phyloP scores from a whole-genome alignment of 2,113 vertebrate species.

The Notarius quadriscutis region DNA sequence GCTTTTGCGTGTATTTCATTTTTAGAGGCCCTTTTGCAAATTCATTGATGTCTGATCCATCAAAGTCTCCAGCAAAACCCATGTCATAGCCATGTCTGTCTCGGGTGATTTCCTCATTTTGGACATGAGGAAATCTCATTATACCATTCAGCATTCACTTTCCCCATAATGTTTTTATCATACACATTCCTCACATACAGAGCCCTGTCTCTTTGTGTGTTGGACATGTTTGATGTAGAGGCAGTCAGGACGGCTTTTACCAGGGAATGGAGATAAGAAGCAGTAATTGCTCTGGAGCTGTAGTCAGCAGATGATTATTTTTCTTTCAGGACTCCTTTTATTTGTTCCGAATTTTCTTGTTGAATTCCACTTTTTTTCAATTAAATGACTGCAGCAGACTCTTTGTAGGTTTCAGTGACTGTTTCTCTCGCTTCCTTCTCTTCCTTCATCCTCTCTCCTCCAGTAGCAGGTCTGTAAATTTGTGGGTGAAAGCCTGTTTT shows the following conservation, averaged over 20 bases:
- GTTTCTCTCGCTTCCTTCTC: background rate
- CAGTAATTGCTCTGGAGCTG: conserved; percentile 27
- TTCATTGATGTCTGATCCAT: conserved; percentile 38
- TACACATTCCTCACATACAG: conserved; percentile 22
- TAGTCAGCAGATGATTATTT: conserved; percentile 31
- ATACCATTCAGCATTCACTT: conserved; percentile 37
- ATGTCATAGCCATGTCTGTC: conserved; percentile 13
- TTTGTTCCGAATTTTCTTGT: conserved; percentile 21
- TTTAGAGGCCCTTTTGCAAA: conserved; percentile 17
- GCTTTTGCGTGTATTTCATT: conserved; percentile 28
- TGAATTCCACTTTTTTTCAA: conserved; percentile 25
- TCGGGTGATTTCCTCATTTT: conserved; percentile 38
- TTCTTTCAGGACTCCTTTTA: conserved; percentile 4
- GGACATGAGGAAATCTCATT: conserved; percentile 51
- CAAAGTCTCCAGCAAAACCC: conserved; percentile 25
- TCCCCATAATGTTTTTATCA: conserved; percentile 44
- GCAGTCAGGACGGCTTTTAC: conserved; percentile 31
- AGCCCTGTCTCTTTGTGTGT: conserved; percentile 20
- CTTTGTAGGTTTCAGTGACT: background rate
- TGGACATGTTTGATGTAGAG: conserved; percentile 15
- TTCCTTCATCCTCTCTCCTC: background rate
- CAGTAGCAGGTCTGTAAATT: conserved; percentile 49
- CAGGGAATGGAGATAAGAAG: conserved; percentile 29
- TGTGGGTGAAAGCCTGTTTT: conserved; percentile 46
- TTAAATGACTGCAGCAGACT: conserved; percentile 17